phyloP scores from a whole-genome alignment of 1,140 invertebrate genomes.

The Berghia stephanieae region DNA sequence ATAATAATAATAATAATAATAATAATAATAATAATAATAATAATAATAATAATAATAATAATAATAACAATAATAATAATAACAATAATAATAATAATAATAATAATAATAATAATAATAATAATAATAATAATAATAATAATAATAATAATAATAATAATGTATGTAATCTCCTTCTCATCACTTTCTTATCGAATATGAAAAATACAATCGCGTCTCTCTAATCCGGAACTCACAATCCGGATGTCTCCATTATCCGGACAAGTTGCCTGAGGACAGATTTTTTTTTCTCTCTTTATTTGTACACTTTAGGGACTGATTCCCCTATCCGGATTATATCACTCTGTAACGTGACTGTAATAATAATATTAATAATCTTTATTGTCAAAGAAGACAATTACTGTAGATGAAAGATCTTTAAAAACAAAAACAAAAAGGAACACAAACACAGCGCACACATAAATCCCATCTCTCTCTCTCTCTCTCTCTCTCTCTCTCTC shows the following conservation, averaged over 20 bases:
- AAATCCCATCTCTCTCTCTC: neutral
- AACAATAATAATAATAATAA: neutral
- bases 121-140: conserved; percentile 1
- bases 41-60: neutral
- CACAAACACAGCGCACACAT: no score
- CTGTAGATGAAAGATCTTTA: neutral
- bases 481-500: conserved; percentile 5
- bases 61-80: neutral
- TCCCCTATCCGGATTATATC: neutral
- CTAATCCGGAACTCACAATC: no score
- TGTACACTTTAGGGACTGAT: neutral
- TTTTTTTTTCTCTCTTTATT: neutral
- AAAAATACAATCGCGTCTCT: neutral
- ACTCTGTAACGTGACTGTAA: neutral
- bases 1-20: neutral
- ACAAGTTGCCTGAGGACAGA: neutral
- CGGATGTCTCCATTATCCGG: neutral
- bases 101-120: neutral
- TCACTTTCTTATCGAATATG: neutral
- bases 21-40: neutral
- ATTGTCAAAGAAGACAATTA: neutral
- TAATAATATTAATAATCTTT: neutral
- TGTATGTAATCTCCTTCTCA: neutral
- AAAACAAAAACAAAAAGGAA: no score
- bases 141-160: neutral